Conservation (phyloP, 2,113 vertebrate genomes). For the Paraplagusia blochii region DNA sequence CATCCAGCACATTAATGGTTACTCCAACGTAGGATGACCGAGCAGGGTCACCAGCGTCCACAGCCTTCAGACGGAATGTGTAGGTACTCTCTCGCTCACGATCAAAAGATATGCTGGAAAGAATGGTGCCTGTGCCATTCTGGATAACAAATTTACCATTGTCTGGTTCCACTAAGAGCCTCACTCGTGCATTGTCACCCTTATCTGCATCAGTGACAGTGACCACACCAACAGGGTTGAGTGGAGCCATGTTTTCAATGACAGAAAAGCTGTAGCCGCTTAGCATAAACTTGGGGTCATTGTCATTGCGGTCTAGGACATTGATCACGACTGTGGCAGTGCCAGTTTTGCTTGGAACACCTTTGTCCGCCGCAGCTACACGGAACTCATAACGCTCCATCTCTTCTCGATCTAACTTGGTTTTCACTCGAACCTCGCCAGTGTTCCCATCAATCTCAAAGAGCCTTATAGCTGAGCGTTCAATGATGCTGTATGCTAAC, state of each 20-base stretch:
- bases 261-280: constrained; percentile 96
- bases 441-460: constrained; percentile 86
- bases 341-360: constrained; percentile 88
- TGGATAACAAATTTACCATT: constrained; percentile 95
- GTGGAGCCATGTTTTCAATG: constrained; percentile 90
- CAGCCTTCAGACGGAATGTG: constrained; percentile 91
- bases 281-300: constrained; percentile 96
- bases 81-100: constrained; percentile 96
- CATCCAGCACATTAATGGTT: constrained; percentile 95
- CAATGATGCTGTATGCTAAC: constrained; percentile 85
- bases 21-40: constrained; percentile 92
- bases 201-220: constrained; percentile 92
- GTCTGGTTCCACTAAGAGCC: constrained; percentile 90
- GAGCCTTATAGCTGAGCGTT: constrained; percentile 75
- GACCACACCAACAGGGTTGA: constrained; percentile 95
- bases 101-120: constrained; percentile 95
- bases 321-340: constrained; percentile 89
- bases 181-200: constrained; percentile 87
- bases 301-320: constrained; percentile 93
- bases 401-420: constrained; percentile 87
- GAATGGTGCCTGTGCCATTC: constrained; percentile 93
- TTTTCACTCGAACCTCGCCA: constrained; percentile 86
- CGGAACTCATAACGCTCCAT: constrained; percentile 86
- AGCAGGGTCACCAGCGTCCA: constrained; percentile 88
- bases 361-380: constrained; percentile 90